Evolutionary conservation across 2,113 vertebrate genomes (phyloP).

Genomic region (Larimichthys crocea): DNA sequence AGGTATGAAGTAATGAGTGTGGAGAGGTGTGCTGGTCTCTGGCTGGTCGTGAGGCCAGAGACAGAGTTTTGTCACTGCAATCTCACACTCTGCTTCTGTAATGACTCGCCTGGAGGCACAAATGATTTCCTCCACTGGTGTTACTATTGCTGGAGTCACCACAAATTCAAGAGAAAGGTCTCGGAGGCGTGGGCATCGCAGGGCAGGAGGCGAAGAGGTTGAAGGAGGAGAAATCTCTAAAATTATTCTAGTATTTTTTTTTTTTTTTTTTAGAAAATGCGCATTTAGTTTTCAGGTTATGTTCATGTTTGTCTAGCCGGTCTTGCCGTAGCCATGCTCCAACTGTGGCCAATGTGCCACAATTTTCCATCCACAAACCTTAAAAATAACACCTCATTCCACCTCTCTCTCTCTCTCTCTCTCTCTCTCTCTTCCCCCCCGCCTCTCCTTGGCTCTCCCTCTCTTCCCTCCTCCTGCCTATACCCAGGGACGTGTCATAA

Average conservation of each 20-base stretch:
- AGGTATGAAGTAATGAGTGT: conserved; percentile 57
- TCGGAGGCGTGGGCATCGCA: not conserved
- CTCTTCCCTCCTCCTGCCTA: conserved; percentile 14
- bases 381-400: conserved; percentile 55
- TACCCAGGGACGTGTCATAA: conserved; percentile 64
- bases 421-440: not conserved
- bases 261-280: not conserved
- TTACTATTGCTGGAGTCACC: conserved; percentile 64
- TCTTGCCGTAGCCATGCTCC: conserved; percentile 20
- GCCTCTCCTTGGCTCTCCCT: conserved; percentile 14
- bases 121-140: conserved; percentile 78
- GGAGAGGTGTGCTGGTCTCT: conserved; percentile 60
- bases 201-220: not conserved
- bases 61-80: conserved; percentile 75
- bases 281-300: not conserved
- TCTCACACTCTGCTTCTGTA: conserved; percentile 78
- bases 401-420: conserved; percentile 10
- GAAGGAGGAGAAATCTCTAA: not conserved
- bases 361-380: conserved; percentile 56
- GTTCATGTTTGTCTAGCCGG: conserved; percentile 28
- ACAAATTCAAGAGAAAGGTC: conserved; percentile 50
- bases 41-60: conserved; percentile 65
- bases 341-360: conserved; percentile 40
- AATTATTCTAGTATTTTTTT: not conserved
- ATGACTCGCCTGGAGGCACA: conserved; percentile 77